These are phyloP conservation scores for Synergus itoensis DNA, from an alignment of 2,888 invertebrate genomes.

Conservation along the genomic window DNA sequence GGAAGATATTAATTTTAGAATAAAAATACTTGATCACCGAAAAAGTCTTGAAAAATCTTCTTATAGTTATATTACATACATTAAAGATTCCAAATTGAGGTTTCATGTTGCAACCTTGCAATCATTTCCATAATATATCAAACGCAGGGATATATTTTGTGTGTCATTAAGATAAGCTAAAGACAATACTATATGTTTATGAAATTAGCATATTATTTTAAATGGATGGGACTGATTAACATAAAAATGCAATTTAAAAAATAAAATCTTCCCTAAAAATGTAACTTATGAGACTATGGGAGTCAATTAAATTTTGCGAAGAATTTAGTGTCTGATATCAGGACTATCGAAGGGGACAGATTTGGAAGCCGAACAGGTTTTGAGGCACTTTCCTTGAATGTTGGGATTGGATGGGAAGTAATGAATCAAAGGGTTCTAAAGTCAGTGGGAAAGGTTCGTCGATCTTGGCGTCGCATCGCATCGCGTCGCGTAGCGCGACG, in stretches of 20 bases:
- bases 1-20: not conserved
- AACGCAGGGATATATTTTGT: not conserved
- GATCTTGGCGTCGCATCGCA: constrained; percentile 17
- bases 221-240: constrained; percentile 24
- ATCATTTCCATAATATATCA: constrained; percentile 10
- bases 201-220: constrained; percentile 27
- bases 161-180: constrained; percentile 37
- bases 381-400: constrained; percentile 39
- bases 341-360: constrained; percentile 30
- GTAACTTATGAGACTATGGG: constrained; percentile 37
- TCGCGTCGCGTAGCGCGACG: not conserved
- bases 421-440: constrained; percentile 40
- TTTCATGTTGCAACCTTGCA: constrained; percentile 17
- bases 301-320: constrained; percentile 40
- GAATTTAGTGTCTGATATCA: constrained; percentile 40
- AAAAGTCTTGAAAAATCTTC: not conserved
- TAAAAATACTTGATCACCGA: not conserved
- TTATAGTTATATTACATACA: not conserved
- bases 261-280: constrained; percentile 42
- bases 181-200: constrained; percentile 23
- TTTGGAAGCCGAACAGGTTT: constrained; percentile 39
- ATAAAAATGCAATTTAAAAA: constrained; percentile 42
- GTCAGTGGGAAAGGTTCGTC: constrained; percentile 40
- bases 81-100: not conserved
- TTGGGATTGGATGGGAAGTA: constrained; percentile 29